Evolutionary conservation across 2,113 vertebrate genomes (phyloP).

Genomic region (Helogale parvula): DNA sequence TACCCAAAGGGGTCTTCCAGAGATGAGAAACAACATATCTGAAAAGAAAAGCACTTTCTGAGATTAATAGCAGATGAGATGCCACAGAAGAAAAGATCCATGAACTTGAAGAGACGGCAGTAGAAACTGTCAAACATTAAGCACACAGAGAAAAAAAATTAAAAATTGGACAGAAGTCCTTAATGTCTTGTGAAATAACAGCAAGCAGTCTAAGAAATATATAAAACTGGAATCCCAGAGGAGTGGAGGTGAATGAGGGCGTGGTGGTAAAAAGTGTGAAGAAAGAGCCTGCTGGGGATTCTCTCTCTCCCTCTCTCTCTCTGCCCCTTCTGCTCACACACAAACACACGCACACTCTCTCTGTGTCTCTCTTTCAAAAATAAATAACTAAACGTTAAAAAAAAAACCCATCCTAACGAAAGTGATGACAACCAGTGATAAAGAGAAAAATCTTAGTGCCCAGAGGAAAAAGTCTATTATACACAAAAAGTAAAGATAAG

Average conservation of each 20-base stretch:
- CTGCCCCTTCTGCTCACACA: too few relatives aligned
- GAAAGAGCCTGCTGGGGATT: background rate
- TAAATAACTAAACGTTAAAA: too few relatives aligned
- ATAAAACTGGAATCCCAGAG: background rate
- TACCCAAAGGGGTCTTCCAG: background rate
- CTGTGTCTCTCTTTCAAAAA: too few relatives aligned
- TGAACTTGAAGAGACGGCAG: background rate
- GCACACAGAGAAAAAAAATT: background rate
- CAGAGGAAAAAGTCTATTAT: background rate
- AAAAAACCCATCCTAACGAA: background rate
- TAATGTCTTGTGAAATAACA: background rate
- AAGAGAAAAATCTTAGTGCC: background rate
- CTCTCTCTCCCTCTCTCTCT: too few relatives aligned
- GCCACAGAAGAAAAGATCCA: background rate
- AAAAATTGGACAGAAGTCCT: background rate
- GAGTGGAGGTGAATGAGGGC: background rate
- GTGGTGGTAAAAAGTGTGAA: background rate
- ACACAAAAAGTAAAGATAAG: background rate
- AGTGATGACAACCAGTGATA: background rate
- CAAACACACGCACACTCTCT: too few relatives aligned
- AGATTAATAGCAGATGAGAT: background rate
- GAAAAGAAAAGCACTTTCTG: background rate
- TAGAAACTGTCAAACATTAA: background rate
- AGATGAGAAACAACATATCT: conserved; percentile 11
- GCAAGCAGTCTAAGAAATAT: background rate